A percentile compares a stretch with the other conserved stretches of the same genome.
phyloP scores from a whole-genome alignment of 2,888 invertebrate genomes.

The Clitarchus hookeri region DNA sequence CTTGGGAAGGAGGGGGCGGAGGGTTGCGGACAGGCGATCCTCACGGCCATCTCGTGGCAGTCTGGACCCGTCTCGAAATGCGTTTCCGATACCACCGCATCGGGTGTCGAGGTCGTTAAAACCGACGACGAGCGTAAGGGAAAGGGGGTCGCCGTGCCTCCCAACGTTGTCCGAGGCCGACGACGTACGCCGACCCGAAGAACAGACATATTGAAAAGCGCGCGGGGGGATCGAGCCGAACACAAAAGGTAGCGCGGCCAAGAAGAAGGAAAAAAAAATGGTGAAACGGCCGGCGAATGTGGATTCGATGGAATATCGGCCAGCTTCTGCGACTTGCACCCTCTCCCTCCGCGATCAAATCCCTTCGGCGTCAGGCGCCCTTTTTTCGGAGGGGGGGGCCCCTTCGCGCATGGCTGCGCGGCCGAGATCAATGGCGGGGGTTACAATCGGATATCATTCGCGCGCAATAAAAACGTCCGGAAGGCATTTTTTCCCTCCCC shows the following conservation, averaged over 20 bases:
- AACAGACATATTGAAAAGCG: background rate
- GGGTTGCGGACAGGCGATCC: background rate
- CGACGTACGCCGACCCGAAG: too few relatives aligned
- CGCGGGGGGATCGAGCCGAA: background rate
- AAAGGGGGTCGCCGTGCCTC: too few relatives aligned
- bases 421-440: background rate
- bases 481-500: background rate
- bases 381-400: background rate
- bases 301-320: background rate
- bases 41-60: background rate
- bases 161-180: too few relatives aligned
- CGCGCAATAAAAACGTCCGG: constrained; percentile 9
- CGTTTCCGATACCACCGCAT: constrained; percentile 7
- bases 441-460: constrained; percentile 9
- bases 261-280: background rate
- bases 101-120: background rate
- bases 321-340: background rate
- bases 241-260: background rate
- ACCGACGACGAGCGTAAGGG: too few relatives aligned
- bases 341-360: background rate
- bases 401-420: background rate
- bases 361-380: background rate
- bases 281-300: background rate
- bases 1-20: background rate
- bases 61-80: background rate